Evolutionary conservation across 2,888 invertebrate species (phyloP), one percentile per base, ranked within the genome.

Genomic region (Dynastes hyllus): DNA sequence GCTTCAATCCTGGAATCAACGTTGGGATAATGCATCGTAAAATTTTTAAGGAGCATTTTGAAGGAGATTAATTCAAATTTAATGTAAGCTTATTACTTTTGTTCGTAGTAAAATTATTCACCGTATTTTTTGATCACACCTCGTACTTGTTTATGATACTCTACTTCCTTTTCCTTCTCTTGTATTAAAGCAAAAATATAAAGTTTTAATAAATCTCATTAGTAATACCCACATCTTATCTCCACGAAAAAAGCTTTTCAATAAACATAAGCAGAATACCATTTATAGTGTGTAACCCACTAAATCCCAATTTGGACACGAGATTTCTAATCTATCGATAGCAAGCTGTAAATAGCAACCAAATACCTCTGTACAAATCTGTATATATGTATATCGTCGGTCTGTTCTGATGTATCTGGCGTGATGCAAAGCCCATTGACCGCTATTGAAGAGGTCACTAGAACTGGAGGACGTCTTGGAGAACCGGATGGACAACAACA

Each of bases 391-490:
- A 58, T 58, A 58, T 73, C 16, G 40, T 37, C 51, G n/a, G 37
- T 45, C 37, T 73, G n/a, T n/a, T 16, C 73, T 16, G 55, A 58
- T 51, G 58, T 73, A 58, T 53, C 55, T 53, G 50, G 67, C 53
- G 37, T 58, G 40, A 55, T 58, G 55, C 73, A 58, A 58, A 55
- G 73, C 73, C 73, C 73, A 73, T 73, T 73, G 55, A 73, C 73
- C 73, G 73, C 73, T 58, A 73, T 73, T 55, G 73, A 22, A 73
- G 58, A 73, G 73, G 73, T 73, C 73, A 73, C 73, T 73, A 40
- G 73, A 73, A 58, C 73, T 73, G 58, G 58, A 58, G 73, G 73
- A 73, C 73, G 73, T 40, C 73, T 58, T 53, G 58, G 32, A 73
- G 58, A 73, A 73, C 73, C 73, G 73, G 73, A 73, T 58, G 73